Evolutionary conservation across 2,797 vertebrate genomes (phyloP), one percentile per base, ranked within the genome.

Genomic region (Paedocypris micromegethes): DNA sequence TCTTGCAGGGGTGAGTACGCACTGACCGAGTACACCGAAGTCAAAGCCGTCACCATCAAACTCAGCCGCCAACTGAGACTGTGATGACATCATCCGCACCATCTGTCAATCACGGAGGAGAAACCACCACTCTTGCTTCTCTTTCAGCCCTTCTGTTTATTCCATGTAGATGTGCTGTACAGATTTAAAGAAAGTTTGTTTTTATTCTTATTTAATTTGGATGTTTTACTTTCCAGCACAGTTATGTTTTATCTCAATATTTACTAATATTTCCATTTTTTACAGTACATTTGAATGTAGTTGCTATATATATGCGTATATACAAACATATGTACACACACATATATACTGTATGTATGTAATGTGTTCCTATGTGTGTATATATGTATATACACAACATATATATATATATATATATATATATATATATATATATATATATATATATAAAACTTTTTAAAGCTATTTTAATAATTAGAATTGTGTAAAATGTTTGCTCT

Each of bases 31-130:
- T 97, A 97, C 79, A 92, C 92, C 0, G 95, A 97, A 80, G 94
- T 97, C 76, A 93, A 98, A 83, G 92, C 95, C 0, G 90, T 97
- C 82, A 97, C 93, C 74, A 94, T 98, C 79, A 97, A 95, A 85
- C 87, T 98, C 40, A 88, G 86, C 0, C 87, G 92, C 86, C 92
- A 89, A 75, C 85, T 86, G 47, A 75, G 42, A 43, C 50, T 78
- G 71, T 88, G 80, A 89, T 9, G 40, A n/a, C 65, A 58, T 23
- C 23, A 23, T 1, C 23, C 23, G 57, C 64, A 43, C 9, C 58
- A 48, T 44, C 64, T 51, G 47, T 9, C 56, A 57, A 42, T 54
- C 44, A 58, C 51, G 5, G 47, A 66, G 48, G 55, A 42, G 51
- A 42, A 57, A 56, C 23, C 23, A 23, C 23, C 23, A 52, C 61